Conservation (phyloP, 2,113 vertebrate genomes). For the Chionodraco myersi region DNA sequence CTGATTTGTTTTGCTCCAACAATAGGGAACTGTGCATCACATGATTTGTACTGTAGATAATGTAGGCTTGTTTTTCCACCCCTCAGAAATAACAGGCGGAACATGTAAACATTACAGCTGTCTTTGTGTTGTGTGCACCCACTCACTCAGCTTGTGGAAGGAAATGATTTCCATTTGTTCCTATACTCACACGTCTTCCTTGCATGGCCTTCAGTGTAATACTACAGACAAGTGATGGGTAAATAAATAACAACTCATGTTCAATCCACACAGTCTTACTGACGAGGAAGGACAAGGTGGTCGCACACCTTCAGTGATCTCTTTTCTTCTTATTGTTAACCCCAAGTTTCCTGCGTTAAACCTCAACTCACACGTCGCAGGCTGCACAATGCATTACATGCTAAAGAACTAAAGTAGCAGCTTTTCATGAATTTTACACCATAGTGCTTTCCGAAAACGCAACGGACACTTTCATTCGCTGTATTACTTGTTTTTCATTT, state of each 20-base stretch:
- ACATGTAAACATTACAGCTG: slow-evolving; percentile 20
- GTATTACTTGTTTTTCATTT: neutral
- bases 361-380: slow-evolving; percentile 7
- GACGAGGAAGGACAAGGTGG: neutral
- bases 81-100: slow-evolving; percentile 31
- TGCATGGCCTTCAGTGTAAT: slow-evolving; percentile 14
- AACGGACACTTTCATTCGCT: neutral
- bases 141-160: slow-evolving; percentile 20
- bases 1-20: slow-evolving; percentile 34
- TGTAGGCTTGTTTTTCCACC: slow-evolving; percentile 24
- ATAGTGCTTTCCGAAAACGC: neutral
- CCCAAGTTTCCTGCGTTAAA: slow-evolving; percentile 53
- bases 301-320: slow-evolving; percentile 22
- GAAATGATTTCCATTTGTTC: neutral
- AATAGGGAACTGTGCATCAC: slow-evolving; percentile 42
- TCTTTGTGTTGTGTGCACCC: slow-evolving; percentile 29
- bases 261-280: neutral
- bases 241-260: neutral
- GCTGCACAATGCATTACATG: neutral
- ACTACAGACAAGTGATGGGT: neutral
- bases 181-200: slow-evolving; percentile 25
- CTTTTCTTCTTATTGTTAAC: neutral
- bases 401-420: neutral
- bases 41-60: slow-evolving; percentile 27
- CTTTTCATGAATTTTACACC: neutral